These are phyloP conservation scores for Cirrhinus molitorella DNA, from an alignment of 2,797 vertebrate genomes.

Conservation along the genomic window DNA sequence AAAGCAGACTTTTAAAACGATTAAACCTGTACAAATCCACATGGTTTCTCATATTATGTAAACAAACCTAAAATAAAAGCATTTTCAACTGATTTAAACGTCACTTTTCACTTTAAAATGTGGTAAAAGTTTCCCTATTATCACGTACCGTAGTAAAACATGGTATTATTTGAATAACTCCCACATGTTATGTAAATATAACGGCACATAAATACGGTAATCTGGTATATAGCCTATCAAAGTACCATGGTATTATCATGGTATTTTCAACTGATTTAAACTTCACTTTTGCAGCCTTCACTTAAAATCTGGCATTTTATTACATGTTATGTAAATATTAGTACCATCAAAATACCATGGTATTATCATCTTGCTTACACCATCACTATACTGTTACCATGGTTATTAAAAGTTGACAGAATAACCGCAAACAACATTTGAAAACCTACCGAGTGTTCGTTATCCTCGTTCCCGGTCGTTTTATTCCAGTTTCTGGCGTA, in stretches of 20 bases:
- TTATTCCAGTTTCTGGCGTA: constrained; percentile 48
- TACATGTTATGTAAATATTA: too few relatives aligned
- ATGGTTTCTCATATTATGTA: background rate
- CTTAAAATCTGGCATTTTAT: too few relatives aligned
- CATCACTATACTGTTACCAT: background rate
- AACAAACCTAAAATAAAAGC: background rate
- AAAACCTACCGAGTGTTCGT: constrained; percentile 49
- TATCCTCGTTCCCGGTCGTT: background rate
- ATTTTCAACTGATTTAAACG: background rate
- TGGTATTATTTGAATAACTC: background rate
- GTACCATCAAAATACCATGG: background rate
- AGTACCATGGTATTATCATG: background rate
- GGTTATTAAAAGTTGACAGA: background rate
- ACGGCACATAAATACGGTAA: background rate
- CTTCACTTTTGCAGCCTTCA: too few relatives aligned
- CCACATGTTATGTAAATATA: background rate
- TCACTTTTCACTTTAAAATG: background rate
- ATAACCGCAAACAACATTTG: background rate
- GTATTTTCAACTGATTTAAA: too few relatives aligned
- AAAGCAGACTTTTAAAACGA: background rate
- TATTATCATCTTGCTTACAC: background rate
- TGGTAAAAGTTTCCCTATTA: too few relatives aligned
- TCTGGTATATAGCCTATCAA: background rate
- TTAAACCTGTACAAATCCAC: background rate
- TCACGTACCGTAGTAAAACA: background rate